Percentiles rank a stretch among this genome's conserved stretches.
phyloP scores from a whole-genome alignment of 1,140 invertebrate genomes.

The Drosophila pruinosa region DNA sequence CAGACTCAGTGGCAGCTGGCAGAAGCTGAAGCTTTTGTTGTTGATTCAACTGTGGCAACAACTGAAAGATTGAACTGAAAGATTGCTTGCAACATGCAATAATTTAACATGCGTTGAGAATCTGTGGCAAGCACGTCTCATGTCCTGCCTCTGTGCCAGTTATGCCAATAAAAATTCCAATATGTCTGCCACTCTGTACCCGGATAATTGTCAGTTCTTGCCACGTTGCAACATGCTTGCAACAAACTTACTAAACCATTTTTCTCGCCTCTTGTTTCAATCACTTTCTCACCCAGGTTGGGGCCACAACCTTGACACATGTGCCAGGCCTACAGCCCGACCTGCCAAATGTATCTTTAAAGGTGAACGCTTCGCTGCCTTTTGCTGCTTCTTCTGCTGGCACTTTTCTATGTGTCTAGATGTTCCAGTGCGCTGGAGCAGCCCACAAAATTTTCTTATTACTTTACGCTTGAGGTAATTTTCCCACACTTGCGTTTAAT shows the following conservation, averaged over 20 bases:
- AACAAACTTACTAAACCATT: slow-evolving; percentile 4
- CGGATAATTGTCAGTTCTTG: background rate
- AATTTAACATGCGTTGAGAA: background rate
- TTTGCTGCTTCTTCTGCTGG: background rate
- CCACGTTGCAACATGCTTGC: background rate
- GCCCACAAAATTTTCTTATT: slow-evolving; percentile 67
- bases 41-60: slow-evolving; percentile 9
- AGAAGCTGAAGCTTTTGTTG: background rate
- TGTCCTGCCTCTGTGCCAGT: background rate
- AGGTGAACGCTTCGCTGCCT: slow-evolving; percentile 53
- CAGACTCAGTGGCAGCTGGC: background rate
- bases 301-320: slow-evolving; percentile 67
- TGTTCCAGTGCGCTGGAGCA: slow-evolving; percentile 35
- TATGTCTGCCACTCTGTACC: background rate
- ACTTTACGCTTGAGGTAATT: slow-evolving; percentile 75
- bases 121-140: background rate
- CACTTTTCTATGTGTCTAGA: background rate
- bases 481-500: slow-evolving; percentile 78
- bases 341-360: slow-evolving; percentile 42
- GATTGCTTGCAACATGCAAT: background rate
- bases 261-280: slow-evolving; percentile 27
- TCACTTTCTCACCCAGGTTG: slow-evolving; percentile 49
- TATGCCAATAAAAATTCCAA: slow-evolving; percentile 1
- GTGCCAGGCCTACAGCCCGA: slow-evolving; percentile 32
- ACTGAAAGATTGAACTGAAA: background rate